A percentile compares a stretch with the other conserved stretches of the same genome.
These are phyloP conservation scores for Trachops cirrhosus DNA, from an alignment of 2,797 vertebrate species.

Conservation along the genomic window DNA sequence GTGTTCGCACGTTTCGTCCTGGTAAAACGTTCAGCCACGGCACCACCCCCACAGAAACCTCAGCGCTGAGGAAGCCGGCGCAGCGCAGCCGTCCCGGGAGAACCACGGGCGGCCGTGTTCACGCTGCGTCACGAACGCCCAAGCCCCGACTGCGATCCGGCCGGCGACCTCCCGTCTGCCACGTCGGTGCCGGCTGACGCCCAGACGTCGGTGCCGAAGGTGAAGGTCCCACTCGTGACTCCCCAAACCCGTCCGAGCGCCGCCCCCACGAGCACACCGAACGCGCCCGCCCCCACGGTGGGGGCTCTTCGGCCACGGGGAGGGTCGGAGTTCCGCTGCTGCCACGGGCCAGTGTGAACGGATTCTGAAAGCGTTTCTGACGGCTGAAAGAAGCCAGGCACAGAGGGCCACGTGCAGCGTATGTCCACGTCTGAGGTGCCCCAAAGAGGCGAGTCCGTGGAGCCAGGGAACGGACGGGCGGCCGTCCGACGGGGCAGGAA, in stretches of 20 bases:
- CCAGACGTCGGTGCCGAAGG: background rate
- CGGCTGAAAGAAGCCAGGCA: too few species aligned
- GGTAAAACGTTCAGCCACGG: background rate
- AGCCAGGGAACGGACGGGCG: too few species aligned
- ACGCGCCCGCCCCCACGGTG: fast-evolving
- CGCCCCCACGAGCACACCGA: background rate
- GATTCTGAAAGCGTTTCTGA: background rate
- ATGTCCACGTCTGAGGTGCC: too few species aligned
- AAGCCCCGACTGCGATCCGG: background rate
- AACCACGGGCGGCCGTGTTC: background rate
- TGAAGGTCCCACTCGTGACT: background rate
- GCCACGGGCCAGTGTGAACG: too few species aligned
- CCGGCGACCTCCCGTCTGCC: background rate
- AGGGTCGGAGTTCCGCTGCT: fast-evolving
- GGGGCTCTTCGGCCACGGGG: background rate
- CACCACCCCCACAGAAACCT: background rate
- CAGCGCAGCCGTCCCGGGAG: background rate
- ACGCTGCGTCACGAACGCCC: background rate
- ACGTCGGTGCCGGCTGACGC: background rate
- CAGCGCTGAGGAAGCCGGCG: background rate
- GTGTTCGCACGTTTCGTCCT: background rate
- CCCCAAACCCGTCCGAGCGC: fast-evolving
- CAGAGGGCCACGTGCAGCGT: fast-evolving
- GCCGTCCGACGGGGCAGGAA: too few species aligned
- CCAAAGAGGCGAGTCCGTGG: too few species aligned